Evolutionary conservation across 2,888 invertebrate genomes (phyloP).

Genomic region (Phorcus lineatus): DNA sequence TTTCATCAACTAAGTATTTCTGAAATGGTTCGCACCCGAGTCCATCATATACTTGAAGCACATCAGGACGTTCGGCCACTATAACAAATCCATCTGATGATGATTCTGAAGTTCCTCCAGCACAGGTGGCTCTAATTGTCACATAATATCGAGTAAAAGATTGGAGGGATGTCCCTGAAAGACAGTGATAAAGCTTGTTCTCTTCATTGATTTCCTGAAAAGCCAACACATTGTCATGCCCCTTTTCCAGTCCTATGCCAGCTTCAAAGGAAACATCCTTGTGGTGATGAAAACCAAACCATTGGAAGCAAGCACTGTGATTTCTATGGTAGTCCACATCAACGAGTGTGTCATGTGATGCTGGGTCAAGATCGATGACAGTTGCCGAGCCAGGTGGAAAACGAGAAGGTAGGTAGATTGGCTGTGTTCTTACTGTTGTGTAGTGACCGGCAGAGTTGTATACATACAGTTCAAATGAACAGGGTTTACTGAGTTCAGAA

Average conservation of each 20-base stretch:
- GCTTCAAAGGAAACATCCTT: neutral
- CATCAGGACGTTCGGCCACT: neutral
- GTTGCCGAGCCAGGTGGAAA: constrained; percentile 39
- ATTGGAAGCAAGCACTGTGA: neutral
- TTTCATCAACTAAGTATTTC: neutral
- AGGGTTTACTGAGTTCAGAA: neutral
- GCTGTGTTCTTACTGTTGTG: constrained; percentile 29
- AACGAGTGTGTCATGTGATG: neutral
- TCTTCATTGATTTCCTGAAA: neutral
- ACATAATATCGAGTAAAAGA: neutral
- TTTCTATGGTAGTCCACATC: neutral
- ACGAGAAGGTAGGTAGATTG: constrained; percentile 38
- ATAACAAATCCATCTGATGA: constrained; percentile 20
- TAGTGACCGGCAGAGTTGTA: constrained; percentile 49
- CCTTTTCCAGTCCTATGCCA: neutral
- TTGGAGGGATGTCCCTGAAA: neutral
- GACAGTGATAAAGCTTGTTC: neutral
- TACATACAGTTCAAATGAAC: constrained; percentile 33
- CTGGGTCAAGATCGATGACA: constrained; percentile 38
- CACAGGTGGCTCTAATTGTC: neutral
- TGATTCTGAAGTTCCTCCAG: neutral
- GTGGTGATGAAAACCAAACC: constrained; percentile 11
- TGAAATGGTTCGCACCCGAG: neutral
- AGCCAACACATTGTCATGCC: neutral
- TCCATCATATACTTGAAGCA: neutral